These are phyloP conservation scores for Zophobas atratus DNA, from an alignment of 1,140 invertebrate genomes.

Conservation along the genomic window DNA sequence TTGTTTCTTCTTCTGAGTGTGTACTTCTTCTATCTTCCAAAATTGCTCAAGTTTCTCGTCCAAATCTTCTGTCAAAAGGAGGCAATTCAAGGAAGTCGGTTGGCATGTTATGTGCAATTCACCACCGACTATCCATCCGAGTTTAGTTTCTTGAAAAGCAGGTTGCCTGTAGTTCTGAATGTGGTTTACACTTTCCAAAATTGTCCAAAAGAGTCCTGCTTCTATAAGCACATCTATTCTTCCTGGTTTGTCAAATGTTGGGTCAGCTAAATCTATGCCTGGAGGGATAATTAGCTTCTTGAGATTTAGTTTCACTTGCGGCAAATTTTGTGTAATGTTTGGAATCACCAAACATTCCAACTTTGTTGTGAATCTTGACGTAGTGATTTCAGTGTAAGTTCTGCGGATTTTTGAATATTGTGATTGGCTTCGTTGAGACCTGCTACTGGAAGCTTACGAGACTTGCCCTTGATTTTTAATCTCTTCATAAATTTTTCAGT, in stretches of 20 bases:
- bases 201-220: conserved; percentile 52
- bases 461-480: too few relatives aligned
- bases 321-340: conserved; percentile 47
- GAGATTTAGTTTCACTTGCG: conserved; percentile 9
- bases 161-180: conserved; percentile 38
- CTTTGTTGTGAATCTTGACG: neutral
- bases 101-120: conserved; percentile 5
- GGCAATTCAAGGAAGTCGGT: neutral
- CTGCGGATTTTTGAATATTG: too few relatives aligned
- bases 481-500: too few relatives aligned
- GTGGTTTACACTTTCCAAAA: conserved; percentile 47
- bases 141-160: conserved; percentile 55
- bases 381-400: too few relatives aligned
- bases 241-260: conserved; percentile 54
- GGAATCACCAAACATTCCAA: neutral
- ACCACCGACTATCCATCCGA: conserved; percentile 57
- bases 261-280: conserved; percentile 55
- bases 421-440: too few relatives aligned
- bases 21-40: conserved; percentile 53
- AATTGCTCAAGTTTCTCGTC: conserved; percentile 43
- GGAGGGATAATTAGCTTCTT: conserved; percentile 41
- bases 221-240: conserved; percentile 55
- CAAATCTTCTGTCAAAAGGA: neutral
- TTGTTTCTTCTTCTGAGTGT: neutral
- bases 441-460: too few relatives aligned